These are phyloP conservation scores for Eublepharis macularius DNA, from an alignment of 2,113 vertebrate species.

Conservation along the genomic window DNA sequence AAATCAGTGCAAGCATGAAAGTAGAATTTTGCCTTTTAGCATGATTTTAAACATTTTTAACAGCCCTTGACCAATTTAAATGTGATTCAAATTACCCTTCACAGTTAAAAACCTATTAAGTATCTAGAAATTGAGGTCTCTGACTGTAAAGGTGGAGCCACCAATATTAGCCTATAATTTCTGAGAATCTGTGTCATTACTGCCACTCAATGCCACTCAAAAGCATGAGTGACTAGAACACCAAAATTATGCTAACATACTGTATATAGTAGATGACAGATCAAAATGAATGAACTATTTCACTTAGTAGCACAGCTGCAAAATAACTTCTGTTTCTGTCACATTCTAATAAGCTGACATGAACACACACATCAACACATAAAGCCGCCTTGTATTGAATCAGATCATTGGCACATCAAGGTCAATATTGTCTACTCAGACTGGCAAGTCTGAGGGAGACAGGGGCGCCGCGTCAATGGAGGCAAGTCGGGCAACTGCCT, in stretches of 20 bases:
- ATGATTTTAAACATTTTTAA: not conserved
- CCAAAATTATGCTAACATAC: not conserved
- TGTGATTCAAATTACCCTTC: not conserved
- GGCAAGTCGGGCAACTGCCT: no score
- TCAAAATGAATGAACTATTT: slow-evolving; percentile 22
- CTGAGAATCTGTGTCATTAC: not conserved
- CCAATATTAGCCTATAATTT: slow-evolving; percentile 20
- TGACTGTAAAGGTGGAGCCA: not conserved
- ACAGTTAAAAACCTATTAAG: slow-evolving; percentile 27
- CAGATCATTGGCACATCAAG: no score
- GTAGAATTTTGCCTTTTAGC: not conserved
- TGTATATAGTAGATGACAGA: slow-evolving; percentile 2
- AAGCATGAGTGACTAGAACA: not conserved
- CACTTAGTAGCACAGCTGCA: slow-evolving; percentile 19
- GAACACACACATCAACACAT: no score
- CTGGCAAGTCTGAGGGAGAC: no score
- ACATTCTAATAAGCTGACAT: not conserved
- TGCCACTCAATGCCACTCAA: not conserved
- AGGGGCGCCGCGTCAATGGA: no score
- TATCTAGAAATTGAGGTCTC: slow-evolving; percentile 43
- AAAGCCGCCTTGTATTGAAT: no score
- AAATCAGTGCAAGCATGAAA: not conserved
- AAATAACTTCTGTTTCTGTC: not conserved
- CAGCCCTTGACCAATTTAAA: not conserved
- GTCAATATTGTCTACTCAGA: no score